Evolutionary conservation across 2,888 invertebrate species (phyloP).

Genomic region (Nebria salina): DNA sequence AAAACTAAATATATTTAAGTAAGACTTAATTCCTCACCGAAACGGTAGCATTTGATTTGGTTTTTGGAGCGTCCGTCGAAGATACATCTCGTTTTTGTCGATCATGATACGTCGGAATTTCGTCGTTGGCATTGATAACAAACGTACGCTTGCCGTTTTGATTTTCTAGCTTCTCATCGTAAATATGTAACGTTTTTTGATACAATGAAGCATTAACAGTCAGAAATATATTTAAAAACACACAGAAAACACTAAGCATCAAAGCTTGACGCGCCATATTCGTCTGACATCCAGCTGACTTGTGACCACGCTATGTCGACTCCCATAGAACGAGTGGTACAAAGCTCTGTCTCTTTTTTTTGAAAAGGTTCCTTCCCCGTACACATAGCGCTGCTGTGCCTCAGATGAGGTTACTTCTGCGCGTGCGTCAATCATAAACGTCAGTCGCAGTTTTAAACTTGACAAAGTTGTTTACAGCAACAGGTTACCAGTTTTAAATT

Average conservation of each 20-base stretch:
- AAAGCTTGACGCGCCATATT: conserved; percentile 43
- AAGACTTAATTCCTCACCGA: conserved; percentile 29
- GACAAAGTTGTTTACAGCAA: too few species aligned
- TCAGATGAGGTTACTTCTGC: too few species aligned
- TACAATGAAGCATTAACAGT: conserved; percentile 24
- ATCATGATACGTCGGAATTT: conserved; percentile 43
- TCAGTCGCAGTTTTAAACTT: too few species aligned
- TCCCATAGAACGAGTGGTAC: too few species aligned
- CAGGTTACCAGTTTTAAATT: too few species aligned
- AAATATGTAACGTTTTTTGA: conserved; percentile 40
- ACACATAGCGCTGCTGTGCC: too few species aligned
- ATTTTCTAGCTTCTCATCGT: conserved; percentile 28
- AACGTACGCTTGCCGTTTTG: conserved; percentile 31
- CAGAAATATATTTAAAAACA: conserved; percentile 33
- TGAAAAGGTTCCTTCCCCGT: too few species aligned
- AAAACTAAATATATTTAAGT: not conserved
- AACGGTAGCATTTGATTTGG: conserved; percentile 34
- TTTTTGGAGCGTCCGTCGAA: conserved; percentile 20
- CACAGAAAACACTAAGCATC: conserved; percentile 30
- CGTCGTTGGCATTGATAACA: conserved; percentile 37
- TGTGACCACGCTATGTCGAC: too few species aligned
- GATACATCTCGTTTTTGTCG: conserved; percentile 34
- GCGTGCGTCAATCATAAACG: too few species aligned
- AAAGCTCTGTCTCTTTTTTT: too few species aligned
- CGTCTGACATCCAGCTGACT: conserved; percentile 39